Evolutionary conservation across 2,888 invertebrate genomes (phyloP), one percentile per base, ranked within the genome.

Genomic region (Drosophila kambysellisi): DNA sequence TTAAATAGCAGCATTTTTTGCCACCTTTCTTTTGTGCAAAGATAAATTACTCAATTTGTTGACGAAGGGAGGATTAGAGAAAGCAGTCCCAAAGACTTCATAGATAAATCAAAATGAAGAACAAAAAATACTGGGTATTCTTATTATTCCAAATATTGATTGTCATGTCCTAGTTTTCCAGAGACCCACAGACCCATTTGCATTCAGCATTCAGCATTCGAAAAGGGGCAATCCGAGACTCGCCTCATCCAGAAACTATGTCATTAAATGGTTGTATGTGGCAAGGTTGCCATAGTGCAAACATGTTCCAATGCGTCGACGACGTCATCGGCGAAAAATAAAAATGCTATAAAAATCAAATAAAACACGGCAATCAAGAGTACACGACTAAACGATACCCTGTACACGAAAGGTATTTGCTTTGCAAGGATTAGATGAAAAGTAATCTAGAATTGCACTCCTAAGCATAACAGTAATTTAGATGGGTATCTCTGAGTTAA

Each of bases 271-370:
- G 29, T 29, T 35, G 32, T 48, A 29, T 51, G 41, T 53, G 41
- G 33, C 39, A 25, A 68, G 63, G 56, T 57, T 58, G 29, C 20
- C 52, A 43, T 43, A 70, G 43, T 59, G 39, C 43, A 60, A 60
- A 30, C 30, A 64, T 54, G 30, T 60, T 46, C 25, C 25, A 74
- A 64, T 64, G 75, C 68, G 29, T 60, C 56, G 60, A 15, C 46
- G 65, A 77, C 85, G 81, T 88, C 85, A 89, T 81, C 76, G 74
- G 48, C 51, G 41, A 54, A 72, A 82, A 79, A 85, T 74, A 76
- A 83, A 81, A 87, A 53, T 70, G 73, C 56, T 63, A 89, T 84
- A 67, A 79, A 89, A 84, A 76, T 76, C 61, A 63, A 63, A 56
- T 68, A 35, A 53, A 59, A 15, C 50, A 12, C 20, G 33, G 11